These are phyloP conservation scores for Drosophila albomicans DNA, from an alignment of 1,140 invertebrate species.

Conservation along the genomic window DNA sequence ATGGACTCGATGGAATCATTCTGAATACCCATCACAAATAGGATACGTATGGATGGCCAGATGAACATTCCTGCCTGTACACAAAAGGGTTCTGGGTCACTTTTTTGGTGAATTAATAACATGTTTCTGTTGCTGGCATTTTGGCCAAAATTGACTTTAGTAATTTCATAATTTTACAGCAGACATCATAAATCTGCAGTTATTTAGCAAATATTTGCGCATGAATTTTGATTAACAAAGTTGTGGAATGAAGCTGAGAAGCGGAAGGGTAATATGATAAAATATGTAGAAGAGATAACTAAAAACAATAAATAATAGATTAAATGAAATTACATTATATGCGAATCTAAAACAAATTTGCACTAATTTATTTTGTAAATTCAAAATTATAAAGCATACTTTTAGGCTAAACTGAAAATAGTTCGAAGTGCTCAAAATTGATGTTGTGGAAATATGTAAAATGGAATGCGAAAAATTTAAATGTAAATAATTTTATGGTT, in stretches of 20 bases:
- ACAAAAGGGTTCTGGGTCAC: slow-evolving; percentile 13
- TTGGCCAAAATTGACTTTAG: slow-evolving; percentile 51
- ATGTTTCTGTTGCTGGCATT: slow-evolving; percentile 55
- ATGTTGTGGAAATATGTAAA: not conserved
- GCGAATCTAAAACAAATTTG: not conserved
- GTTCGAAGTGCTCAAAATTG: not conserved
- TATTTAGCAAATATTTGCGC: slow-evolving; percentile 40
- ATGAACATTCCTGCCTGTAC: not conserved
- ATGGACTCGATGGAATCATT: not conserved
- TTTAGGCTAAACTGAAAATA: not conserved
- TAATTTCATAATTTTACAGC: slow-evolving; percentile 54
- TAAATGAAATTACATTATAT: not conserved
- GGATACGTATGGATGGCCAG: slow-evolving; percentile 6
- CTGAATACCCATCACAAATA: slow-evolving; percentile 12
- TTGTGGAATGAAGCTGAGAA: not conserved
- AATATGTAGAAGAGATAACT: not conserved
- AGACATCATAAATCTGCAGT: slow-evolving; percentile 59
- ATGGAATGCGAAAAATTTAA: too few species aligned
- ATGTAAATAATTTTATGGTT: not conserved
- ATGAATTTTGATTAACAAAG: slow-evolving; percentile 27
- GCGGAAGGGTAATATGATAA: not conserved
- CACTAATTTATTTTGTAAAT: not conserved
- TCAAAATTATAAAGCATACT: not conserved
- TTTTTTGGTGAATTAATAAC: slow-evolving; percentile 65
- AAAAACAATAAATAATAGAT: not conserved